Evolutionary conservation across 2,888 invertebrate genomes (phyloP).

Genomic region (Drosophila meridiana): DNA sequence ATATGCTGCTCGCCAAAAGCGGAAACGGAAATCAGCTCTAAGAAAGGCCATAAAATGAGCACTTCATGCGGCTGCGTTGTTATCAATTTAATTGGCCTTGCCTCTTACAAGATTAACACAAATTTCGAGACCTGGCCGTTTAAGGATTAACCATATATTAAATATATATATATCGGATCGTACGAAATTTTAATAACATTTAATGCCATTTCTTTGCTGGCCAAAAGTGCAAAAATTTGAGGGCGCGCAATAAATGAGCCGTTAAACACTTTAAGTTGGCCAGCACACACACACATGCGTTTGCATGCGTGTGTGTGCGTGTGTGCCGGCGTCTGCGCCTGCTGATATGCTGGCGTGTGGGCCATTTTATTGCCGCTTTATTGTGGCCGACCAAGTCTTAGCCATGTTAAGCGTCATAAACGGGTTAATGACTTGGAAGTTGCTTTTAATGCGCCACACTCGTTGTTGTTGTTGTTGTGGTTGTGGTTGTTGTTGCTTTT

Average conservation of each 20-base stretch:
- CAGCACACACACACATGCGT: constrained; percentile 11
- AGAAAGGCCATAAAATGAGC: constrained; percentile 39
- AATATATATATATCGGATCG: constrained; percentile 8
- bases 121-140: constrained; percentile 41
- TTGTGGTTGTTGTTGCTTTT: constrained; percentile 9
- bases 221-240: constrained; percentile 36
- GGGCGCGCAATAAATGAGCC: constrained; percentile 74
- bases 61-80: constrained; percentile 9
- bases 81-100: constrained; percentile 50
- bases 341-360: constrained; percentile 39
- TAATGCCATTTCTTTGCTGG: constrained; percentile 50
- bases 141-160: constrained; percentile 70
- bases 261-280: constrained; percentile 75
- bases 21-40: constrained; percentile 15
- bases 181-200: constrained; percentile 70
- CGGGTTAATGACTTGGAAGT: constrained; percentile 82
- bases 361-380: constrained; percentile 76
- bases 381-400: constrained; percentile 67
- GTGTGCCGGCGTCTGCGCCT: constrained; percentile 15
- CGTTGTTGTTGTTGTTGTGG: constrained; percentile 12
- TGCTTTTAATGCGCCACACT: constrained; percentile 67
- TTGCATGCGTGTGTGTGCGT: constrained; percentile 16
- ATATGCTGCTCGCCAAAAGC: constrained; percentile 6
- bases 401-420: constrained; percentile 78
- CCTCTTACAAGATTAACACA: background rate